Base-by-base conservation (phyloP, 2,888 invertebrate genomes). In the Drosophila heteroneura region DNA sequence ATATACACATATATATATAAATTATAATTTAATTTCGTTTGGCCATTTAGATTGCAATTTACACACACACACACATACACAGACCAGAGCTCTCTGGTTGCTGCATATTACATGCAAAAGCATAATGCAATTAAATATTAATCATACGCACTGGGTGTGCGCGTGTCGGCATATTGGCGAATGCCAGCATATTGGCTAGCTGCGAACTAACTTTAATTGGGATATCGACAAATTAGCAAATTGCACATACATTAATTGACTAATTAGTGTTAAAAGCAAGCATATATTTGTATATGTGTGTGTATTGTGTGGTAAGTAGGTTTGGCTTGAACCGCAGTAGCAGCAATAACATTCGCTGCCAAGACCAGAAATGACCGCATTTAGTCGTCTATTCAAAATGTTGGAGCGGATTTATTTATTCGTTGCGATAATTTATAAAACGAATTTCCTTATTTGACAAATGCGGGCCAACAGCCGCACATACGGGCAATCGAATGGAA, bases 61-160 rank as follows among this genome's bases (percentile, higher is more conserved):
- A 52, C 22, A 53, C 28, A 35, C 12, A 53, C 16, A 53, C 10
- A 52, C 22, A 57, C 22, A 44, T 35, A 37, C 22, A 47, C 10
- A 30, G 28, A 32, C 33, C 19, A 47, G 26, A 63, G 72, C 76
- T 73, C 80, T 80, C 66, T 76, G 66, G 73, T 60, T 62, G 65
- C 62, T 53, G 67, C 52, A 59, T 60, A n/a, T 63, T 60, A 60
- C 62, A 77, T 79, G 64, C 39, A 59, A 65, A 54, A 67, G 76
- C 74, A 76, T 79, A 87, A 87, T 81, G 81, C 79, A 83, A 87
- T 85, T 85, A 85, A 86, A 85, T 85, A 86, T 86, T 86, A 88
- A 86, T 85, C 85, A 88, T 88, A 82, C 83, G 79, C 76, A 81
- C 71, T 83, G 73, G 74, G 54, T 54, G 39, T 12, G 62, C 26